Conservation (phyloP, 2,888 invertebrate species). For the Drosophila kuntzei region DNA sequence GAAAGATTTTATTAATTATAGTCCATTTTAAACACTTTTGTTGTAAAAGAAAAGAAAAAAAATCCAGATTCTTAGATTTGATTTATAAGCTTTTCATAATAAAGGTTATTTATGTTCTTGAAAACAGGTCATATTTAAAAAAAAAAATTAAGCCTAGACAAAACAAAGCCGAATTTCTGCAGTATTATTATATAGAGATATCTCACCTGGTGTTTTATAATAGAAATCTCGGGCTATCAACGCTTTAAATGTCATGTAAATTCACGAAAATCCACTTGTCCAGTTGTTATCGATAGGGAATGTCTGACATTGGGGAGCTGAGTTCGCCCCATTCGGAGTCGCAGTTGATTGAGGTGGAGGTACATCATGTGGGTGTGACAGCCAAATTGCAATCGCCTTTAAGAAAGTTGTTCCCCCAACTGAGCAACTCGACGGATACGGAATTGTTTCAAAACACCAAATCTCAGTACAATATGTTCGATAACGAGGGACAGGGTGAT, state of each 20-base stretch:
- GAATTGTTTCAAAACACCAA: slow-evolving; percentile 64
- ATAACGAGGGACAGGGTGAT: slow-evolving; percentile 45
- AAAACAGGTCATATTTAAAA: too few relatives aligned
- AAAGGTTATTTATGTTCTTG: too few relatives aligned
- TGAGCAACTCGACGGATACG: slow-evolving; percentile 79
- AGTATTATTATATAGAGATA: background rate
- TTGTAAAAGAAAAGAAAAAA: too few relatives aligned
- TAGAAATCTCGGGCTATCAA: background rate
- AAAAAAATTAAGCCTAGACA: too few relatives aligned
- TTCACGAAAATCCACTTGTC: background rate
- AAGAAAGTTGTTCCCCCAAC: slow-evolving; percentile 70
- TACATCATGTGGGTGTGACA: slow-evolving; percentile 83
- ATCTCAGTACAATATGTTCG: slow-evolving; percentile 70
- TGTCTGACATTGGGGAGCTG: slow-evolving; percentile 77
- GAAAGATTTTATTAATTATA: too few relatives aligned
- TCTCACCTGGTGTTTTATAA: background rate
- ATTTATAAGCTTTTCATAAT: too few relatives aligned
- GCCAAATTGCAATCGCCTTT: slow-evolving; percentile 82
- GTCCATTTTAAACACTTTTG: too few relatives aligned
- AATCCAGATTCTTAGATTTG: too few relatives aligned
- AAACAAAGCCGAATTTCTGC: background rate
- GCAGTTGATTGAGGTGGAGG: slow-evolving; percentile 79
- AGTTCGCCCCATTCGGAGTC: slow-evolving; percentile 70
- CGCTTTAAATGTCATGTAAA: slow-evolving; percentile 16
- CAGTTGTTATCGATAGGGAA: slow-evolving; percentile 32